Percentiles rank a stretch among this genome's conserved stretches.
These are phyloP conservation scores for Idaea biselata DNA, from an alignment of 2,888 invertebrate genomes.

Conservation along the genomic window DNA sequence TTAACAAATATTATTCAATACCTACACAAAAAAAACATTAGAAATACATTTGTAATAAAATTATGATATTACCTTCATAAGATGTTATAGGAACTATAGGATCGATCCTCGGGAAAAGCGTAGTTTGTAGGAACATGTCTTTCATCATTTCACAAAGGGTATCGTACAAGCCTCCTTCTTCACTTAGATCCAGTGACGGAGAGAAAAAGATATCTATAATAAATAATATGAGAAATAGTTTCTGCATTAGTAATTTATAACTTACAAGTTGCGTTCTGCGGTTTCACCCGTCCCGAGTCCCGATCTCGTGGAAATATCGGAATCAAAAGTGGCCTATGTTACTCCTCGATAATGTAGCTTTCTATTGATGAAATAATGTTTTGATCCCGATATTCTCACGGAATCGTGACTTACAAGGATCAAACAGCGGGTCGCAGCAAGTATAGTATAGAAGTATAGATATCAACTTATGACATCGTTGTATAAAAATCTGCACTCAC, in stretches of 20 bases:
- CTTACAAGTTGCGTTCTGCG: too few relatives aligned
- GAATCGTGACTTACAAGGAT: too few relatives aligned
- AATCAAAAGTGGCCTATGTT: too few relatives aligned
- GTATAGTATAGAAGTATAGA: too few relatives aligned
- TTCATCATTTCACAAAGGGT: slow-evolving; percentile 86
- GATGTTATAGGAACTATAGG: slow-evolving; percentile 61
- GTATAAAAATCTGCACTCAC: slow-evolving; percentile 40
- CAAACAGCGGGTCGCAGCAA: too few relatives aligned
- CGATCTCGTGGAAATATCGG: too few relatives aligned
- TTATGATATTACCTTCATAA: slow-evolving; percentile 57
- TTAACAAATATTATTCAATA: background rate
- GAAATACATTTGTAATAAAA: background rate
- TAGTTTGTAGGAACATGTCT: slow-evolving; percentile 88
- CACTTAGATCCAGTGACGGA: slow-evolving; percentile 86
- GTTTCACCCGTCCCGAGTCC: too few relatives aligned
- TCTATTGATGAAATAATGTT: too few relatives aligned
- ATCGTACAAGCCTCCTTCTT: slow-evolving; percentile 83
- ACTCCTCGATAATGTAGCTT: too few relatives aligned
- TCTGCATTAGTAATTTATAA: slow-evolving; percentile 5
- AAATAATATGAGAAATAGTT: slow-evolving; percentile 15
- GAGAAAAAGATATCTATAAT: slow-evolving; percentile 83
- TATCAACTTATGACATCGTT: background rate
- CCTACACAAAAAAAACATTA: background rate
- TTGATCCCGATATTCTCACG: too few relatives aligned
- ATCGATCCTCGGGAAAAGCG: slow-evolving; percentile 85